Percentiles rank a stretch among this genome's conserved stretches.
Conservation (phyloP, 2,888 invertebrate genomes). For the Polyploca ridens region DNA sequence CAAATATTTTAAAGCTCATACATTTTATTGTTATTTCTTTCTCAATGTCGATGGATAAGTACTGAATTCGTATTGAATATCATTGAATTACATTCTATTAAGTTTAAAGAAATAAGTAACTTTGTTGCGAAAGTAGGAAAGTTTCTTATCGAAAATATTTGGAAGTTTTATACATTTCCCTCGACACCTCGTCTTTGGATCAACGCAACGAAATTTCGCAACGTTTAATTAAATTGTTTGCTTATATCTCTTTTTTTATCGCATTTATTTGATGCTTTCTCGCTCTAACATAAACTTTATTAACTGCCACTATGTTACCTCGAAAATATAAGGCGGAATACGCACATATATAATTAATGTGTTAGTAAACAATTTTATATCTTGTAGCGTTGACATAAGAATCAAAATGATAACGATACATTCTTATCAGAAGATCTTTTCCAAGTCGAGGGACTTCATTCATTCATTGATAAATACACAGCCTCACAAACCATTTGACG, state of each 20-base stretch:
- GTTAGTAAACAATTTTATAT: background rate
- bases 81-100: background rate
- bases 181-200: background rate
- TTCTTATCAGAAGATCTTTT: too few relatives aligned
- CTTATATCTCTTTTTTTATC: too few relatives aligned
- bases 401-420: too few relatives aligned
- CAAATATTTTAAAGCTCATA: constrained; percentile 25
- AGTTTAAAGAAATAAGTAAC: too few relatives aligned
- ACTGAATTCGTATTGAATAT: background rate
- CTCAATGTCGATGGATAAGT: background rate
- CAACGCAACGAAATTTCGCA: too few relatives aligned
- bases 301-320: too few relatives aligned
- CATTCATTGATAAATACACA: background rate
- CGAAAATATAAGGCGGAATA: too few relatives aligned
- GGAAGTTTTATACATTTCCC: background rate
- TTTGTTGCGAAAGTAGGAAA: background rate
- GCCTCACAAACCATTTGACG: background rate
- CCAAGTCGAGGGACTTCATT: background rate
- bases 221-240: too few relatives aligned
- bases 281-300: too few relatives aligned
- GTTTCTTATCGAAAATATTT: background rate
- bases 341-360: too few relatives aligned
- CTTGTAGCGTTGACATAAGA: background rate
- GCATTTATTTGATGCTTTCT: too few relatives aligned
- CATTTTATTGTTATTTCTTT: constrained; percentile 22